A percentile compares a stretch with the other conserved stretches of the same genome.
Conservation (phyloP, 2,888 invertebrate genomes). For the Griposia aprilina region DNA sequence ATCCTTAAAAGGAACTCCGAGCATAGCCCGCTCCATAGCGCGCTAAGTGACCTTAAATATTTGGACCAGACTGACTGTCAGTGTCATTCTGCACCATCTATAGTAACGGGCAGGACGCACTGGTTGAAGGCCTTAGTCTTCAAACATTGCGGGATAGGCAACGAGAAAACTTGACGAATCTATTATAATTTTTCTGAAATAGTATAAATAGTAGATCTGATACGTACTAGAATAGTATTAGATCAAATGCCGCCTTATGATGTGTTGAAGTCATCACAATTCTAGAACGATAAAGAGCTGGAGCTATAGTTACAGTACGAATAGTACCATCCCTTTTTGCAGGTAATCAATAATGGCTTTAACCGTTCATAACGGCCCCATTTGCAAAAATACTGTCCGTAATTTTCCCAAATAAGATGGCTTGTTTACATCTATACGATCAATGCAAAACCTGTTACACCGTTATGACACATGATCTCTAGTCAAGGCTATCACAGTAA, state of each 20-base stretch:
- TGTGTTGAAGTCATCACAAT: background rate
- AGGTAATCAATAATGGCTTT: background rate
- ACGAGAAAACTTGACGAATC: no score
- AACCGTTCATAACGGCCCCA: rapidly evolving
- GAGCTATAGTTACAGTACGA: background rate
- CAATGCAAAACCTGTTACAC: constrained; percentile 4
- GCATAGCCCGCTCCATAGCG: background rate
- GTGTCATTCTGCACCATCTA: background rate
- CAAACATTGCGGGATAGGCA: background rate
- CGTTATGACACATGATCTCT: background rate
- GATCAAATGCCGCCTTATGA: background rate
- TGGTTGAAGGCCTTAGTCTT: background rate
- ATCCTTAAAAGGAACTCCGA: background rate
- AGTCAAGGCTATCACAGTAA: constrained; percentile 11
- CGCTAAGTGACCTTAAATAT: no score
- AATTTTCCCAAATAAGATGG: background rate
- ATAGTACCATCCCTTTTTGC: background rate
- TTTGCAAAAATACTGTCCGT: background rate
- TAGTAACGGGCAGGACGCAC: background rate
- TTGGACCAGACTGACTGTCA: background rate
- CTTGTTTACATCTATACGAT: background rate
- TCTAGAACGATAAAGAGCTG: no score
- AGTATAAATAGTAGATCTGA: no score
- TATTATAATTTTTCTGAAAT: background rate
- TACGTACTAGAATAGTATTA: background rate